Conservation (phyloP, 2,797 vertebrate genomes). For the Notamacropus eugenii region DNA sequence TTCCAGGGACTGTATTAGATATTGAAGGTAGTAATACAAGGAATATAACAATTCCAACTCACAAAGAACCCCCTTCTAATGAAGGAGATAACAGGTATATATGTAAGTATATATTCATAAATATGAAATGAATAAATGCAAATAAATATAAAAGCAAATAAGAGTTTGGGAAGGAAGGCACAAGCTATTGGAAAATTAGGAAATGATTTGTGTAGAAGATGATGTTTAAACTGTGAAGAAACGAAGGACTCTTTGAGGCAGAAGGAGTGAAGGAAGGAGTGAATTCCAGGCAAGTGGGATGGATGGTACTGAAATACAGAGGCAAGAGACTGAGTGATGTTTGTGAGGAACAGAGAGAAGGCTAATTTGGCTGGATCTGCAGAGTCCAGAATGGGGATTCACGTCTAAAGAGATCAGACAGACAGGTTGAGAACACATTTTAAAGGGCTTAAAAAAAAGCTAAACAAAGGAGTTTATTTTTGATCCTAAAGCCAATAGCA, state of each 20-base stretch:
- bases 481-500: background rate
- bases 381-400: background rate
- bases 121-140: background rate
- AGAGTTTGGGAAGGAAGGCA: background rate
- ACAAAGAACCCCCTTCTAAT: background rate
- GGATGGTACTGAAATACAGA: background rate
- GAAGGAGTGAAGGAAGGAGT: background rate
- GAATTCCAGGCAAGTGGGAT: background rate
- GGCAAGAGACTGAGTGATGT: background rate
- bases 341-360: background rate
- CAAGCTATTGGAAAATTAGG: background rate
- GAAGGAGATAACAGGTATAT: background rate
- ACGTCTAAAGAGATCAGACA: background rate
- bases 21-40: background rate
- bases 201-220: background rate
- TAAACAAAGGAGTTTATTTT: background rate
- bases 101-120: background rate
- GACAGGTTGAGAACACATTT: background rate
- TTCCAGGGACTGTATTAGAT: background rate
- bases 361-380: background rate
- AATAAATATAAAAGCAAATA: background rate
- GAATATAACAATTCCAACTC: background rate
- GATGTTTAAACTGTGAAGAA: background rate
- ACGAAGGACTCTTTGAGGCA: background rate
- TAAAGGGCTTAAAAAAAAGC: background rate